Conservation (phyloP, 1,140 invertebrate species). For the Leptopilina boulardi region DNA sequence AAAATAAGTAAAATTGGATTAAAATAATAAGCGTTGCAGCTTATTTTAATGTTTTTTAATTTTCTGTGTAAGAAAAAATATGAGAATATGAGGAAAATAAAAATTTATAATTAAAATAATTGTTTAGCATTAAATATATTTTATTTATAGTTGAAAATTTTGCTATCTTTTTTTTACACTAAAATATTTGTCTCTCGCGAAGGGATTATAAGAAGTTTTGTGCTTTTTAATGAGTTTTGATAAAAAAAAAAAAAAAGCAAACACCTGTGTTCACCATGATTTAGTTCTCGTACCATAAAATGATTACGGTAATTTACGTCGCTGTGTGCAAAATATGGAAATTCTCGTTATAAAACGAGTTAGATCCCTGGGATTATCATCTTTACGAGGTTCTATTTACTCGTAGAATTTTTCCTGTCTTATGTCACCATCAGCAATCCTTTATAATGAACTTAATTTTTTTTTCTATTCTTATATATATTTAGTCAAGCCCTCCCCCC, state of each 20-base stretch:
- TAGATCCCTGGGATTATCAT: not conserved
- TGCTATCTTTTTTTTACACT: not conserved
- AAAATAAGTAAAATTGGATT: no score
- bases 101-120: no score
- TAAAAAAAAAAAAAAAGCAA: not conserved
- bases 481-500: no score
- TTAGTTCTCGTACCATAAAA: not conserved
- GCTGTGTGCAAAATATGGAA: slow-evolving; percentile 17
- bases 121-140: no score
- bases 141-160: no score
- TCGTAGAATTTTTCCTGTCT: not conserved
- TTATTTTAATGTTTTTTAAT: no score
- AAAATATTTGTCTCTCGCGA: not conserved
- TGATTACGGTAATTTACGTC: slow-evolving; percentile 4
- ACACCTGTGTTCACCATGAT: not conserved
- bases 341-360: not conserved
- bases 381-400: slow-evolving; percentile 12
- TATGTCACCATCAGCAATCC: not conserved
- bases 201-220: not conserved
- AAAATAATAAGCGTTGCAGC: no score
- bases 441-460: not conserved
- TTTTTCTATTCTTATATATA: not conserved
- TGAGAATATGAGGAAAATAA: no score
- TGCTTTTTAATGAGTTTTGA: slow-evolving; percentile 1
- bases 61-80: no score